Evolutionary conservation across 2,113 vertebrate genomes (phyloP).

Genomic region (Podarcis cretensis): DNA sequence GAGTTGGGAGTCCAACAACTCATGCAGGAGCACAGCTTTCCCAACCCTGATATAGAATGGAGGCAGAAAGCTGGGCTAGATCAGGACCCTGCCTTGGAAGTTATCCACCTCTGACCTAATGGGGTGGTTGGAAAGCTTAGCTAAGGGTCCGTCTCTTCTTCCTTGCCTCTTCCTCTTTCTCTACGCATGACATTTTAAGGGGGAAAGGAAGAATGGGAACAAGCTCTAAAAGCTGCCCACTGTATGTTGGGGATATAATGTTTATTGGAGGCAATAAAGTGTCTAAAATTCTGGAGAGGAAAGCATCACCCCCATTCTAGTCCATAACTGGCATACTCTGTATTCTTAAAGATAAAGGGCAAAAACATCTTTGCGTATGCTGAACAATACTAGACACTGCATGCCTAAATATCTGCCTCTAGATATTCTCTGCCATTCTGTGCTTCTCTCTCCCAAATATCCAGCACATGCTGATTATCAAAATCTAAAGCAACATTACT

Average conservation of each 20-base stretch:
- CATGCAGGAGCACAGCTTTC: too few relatives aligned
- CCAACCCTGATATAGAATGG: too few relatives aligned
- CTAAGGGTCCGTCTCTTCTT: background rate
- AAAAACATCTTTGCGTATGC: background rate
- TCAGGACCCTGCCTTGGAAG: too few relatives aligned
- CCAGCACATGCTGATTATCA: slow-evolving; percentile 55
- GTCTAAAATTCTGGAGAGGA: background rate
- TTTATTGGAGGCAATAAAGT: background rate
- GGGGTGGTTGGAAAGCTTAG: background rate
- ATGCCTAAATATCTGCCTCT: slow-evolving; percentile 31
- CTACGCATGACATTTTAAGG: background rate
- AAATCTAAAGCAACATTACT: slow-evolving; percentile 62
- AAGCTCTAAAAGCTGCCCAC: background rate
- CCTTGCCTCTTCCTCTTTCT: background rate
- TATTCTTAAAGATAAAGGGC: background rate
- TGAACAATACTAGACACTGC: background rate
- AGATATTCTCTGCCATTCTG: slow-evolving; percentile 50
- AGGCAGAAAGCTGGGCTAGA: background rate
- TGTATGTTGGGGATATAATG: background rate
- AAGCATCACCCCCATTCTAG: accelerated
- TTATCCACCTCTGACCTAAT: background rate
- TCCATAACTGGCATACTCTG: background rate
- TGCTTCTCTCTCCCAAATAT: slow-evolving; percentile 43
- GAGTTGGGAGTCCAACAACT: too few relatives aligned
- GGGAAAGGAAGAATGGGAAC: background rate